These are phyloP conservation scores for Phortica magna DNA, from an alignment of 2,888 invertebrate genomes.

Conservation along the genomic window DNA sequence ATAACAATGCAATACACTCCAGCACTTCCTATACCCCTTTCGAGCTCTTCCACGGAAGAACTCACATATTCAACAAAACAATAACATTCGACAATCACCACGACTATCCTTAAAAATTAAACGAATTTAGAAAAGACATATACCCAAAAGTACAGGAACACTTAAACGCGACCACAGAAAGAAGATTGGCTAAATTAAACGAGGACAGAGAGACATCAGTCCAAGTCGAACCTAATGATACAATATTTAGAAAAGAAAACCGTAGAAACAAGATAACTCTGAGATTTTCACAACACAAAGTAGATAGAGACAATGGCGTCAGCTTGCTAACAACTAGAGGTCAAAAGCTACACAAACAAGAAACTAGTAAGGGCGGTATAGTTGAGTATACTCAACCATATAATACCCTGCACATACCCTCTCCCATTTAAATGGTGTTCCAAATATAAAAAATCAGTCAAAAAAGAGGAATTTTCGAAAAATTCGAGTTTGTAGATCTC, in stretches of 20 bases:
- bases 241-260: slow-evolving; percentile 21
- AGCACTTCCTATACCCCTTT: slow-evolving; percentile 33
- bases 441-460: too few relatives aligned
- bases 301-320: slow-evolving; percentile 32
- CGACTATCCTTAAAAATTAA: neutral
- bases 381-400: too few relatives aligned
- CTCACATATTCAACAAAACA: slow-evolving; percentile 33
- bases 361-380: too few relatives aligned
- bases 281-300: slow-evolving; percentile 17
- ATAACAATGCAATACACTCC: slow-evolving; percentile 42
- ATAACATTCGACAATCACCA: slow-evolving; percentile 30
- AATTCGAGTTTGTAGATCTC: too few relatives aligned
- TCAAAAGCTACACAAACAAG: too few relatives aligned
- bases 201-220: neutral
- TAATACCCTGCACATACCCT: too few relatives aligned
- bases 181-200: neutral
- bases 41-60: slow-evolving; percentile 36
- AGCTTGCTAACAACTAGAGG: too few relatives aligned
- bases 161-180: neutral
- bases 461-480: too few relatives aligned
- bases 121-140: neutral
- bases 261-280: slow-evolving; percentile 30
- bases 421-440: too few relatives aligned
- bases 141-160: neutral
- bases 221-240: neutral